A percentile compares a stretch with the other conserved stretches of the same genome.
phyloP scores from a whole-genome alignment of 2,797 vertebrate genomes.

The Aphelocoma californica region DNA sequence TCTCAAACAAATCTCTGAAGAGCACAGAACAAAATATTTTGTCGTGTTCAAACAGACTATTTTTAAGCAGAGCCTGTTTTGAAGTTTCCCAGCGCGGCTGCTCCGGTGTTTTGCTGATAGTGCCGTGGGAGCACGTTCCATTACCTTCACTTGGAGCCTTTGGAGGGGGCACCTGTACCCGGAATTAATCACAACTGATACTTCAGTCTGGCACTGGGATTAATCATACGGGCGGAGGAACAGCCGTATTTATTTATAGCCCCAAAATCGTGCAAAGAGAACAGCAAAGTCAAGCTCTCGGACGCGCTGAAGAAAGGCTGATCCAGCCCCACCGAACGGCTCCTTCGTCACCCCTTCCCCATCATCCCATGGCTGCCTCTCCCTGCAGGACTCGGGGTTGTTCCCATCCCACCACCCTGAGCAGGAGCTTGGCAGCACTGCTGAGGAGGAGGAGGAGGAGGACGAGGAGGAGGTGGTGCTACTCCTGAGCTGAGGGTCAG shows the following conservation, averaged over 20 bases:
- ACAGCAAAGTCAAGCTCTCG: neutral
- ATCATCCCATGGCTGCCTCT: neutral
- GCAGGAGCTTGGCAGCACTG: neutral
- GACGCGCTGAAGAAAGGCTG: neutral
- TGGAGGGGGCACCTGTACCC: slow-evolving; percentile 13
- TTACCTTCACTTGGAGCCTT: neutral
- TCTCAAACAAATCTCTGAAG: slow-evolving; percentile 2
- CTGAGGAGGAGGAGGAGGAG: neutral
- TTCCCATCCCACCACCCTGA: neutral
- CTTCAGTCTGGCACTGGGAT: neutral
- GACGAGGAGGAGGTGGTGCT: neutral
- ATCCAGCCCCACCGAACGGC: fast-evolving
- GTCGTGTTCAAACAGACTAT: neutral
- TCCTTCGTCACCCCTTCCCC: neutral
- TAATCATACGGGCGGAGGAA: neutral
- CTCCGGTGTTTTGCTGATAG: neutral
- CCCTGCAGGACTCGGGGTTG: fast-evolving
- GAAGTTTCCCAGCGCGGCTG: neutral
- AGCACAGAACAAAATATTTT: neutral
- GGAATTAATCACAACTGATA: neutral
- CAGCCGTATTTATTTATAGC: neutral
- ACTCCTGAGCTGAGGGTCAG: neutral
- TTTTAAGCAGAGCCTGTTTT: slow-evolving; percentile 37
- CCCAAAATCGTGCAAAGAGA: neutral
- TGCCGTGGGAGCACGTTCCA: neutral